Base-by-base conservation (phyloP, 2,797 vertebrate genomes). In the Psittacula derbiana region DNA sequence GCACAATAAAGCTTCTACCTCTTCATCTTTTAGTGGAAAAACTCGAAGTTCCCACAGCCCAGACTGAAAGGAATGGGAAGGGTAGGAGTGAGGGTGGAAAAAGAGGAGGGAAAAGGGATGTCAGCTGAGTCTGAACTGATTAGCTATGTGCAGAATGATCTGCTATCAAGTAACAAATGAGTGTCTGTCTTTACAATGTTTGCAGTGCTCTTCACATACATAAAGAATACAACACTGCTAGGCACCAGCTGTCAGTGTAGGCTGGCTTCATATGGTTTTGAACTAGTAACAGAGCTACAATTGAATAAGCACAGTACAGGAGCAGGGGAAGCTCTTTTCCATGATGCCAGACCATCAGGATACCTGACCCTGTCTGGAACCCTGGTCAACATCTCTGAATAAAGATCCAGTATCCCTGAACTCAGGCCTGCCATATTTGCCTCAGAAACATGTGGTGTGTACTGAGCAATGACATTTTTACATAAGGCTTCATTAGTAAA, bases 21-120 rank as follows among this genome's bases (percentile, higher is more conserved):
- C 98, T 96, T 98, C 97, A 81, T 97, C 95, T 82, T 95, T 96
- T 81, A 98, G 88, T 24, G 98, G 98, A 96, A 99, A 99, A 92
- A 83, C 78, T 60, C 98, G 97, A 71, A 70, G 97, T 96, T 98
- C 97, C 98, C 98, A 99, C 75, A 97, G 95, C 49, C 95, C 57
- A 88, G 96, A 89, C 98, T 98, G 95, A 96, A 97, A 97, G 71
- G 93, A 93, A 93, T 74, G 24, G 90, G 60, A 94, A 86, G 44
- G 88, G 78, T 72, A 91, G 78, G 64, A 89, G 43, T 49, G 74
- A 87, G 93, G 20, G 27, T 65, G 8, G n/a, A 70, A 78, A 75
- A 80, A 47, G 61, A 46, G 15, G 60, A 43, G 82, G 75, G 55
- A 91, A 93, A 92, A 64, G n/a, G 30, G 73, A 72, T 93, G 94